Base-by-base conservation (phyloP, 2,113 vertebrate species). In the Coturnix japonica region DNA sequence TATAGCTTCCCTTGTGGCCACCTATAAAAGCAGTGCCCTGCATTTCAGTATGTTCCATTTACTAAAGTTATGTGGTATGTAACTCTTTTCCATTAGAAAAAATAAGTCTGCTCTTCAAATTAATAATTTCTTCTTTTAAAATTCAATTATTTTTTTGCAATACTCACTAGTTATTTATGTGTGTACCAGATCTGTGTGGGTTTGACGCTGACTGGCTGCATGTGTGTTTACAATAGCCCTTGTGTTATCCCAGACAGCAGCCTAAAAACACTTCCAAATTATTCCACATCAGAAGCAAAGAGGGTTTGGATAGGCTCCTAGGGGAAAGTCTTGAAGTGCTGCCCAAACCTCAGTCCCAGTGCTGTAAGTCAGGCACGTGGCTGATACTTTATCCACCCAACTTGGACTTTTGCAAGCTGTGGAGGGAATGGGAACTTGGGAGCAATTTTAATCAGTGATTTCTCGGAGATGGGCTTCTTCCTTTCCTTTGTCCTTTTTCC, bases 311-410 rank as follows among this genome's bases (percentile, higher is more conserved):
- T 72, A 65, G 65, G 89, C 91, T 96, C 97, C 89, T 69, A 53
- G 23, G 96, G 97, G 95, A 93, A 70, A 57, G 61, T 67, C 90
- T 96, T 97, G 97, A 97, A 80, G 63, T 79, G 41, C 53, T 96
- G 96, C 96, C 96, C 97, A 96, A 96, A 96, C 96, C 94, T n/a
- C 96, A 97, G 77, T 91, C 96, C 90, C 92, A 86, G 86, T 6
- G 91, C 93, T 94, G 88, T 69, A 71, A 77, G 82, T 56, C 67
- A 96, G 96, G 94, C 97, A 78, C 93, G 94, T 95, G 97, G 96
- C 95, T 94, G 87, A 94, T 87, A 57, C 60, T 94, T 85, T 54
- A 82, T 95, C 91, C 83, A 74, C 89, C 84, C 47, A 8, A 20
- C 84, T 25, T 53, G 83, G 91, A 71, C 82, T 39, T 49, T 11